Base-by-base conservation (phyloP, 1,140 invertebrate species). In the Cyclargus thomasi region DNA sequence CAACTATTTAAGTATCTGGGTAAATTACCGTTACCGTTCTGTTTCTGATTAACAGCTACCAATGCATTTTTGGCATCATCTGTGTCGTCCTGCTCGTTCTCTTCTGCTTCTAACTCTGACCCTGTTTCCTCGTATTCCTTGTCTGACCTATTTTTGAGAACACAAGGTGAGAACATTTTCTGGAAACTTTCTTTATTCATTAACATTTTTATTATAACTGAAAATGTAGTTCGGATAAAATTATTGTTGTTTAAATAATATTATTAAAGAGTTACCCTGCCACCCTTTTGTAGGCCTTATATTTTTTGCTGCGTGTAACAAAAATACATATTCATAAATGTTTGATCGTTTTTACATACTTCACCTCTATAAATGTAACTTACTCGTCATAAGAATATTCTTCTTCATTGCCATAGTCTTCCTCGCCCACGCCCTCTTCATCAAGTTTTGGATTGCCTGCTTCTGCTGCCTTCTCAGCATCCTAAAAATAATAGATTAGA, bases 51-150 rank as follows among this genome's bases (percentile, higher is more conserved):
- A 16, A 63, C 74, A 14, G 77, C 74, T 8, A 81, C 85, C 0
- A 90, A 71, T 18, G 73, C 79, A 21, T 86, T 93, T 85, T 95
- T 94, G 6, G 92, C 92, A 65, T 94, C 93, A n/a, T 93, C 94
- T 71, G 92, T 92, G 17, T 92, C 92, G 68, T 95, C 95, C 62
- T 93, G 79, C 64, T 93, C 94, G 65, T 94, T 92, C 22, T 94
- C 82, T n/a, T 92, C 92, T 1, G 94, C 92, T 81, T 95, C 95
- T 64, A 93, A 92, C 74, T 95, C 94, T n/a, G 94, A 95, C 64
- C 93, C 93, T 2, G 93, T 93, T 69, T 95, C 95, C 67, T 95
- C 90, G 22, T 94, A 94, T 66, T 93, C 94, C 64, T 94, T 93
- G 23, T 94, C 93, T 2, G 93, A 94, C 78, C 94, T 95, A 71